Conservation (phyloP, 1,140 invertebrate genomes). For the Philotrypesis tridentata region DNA sequence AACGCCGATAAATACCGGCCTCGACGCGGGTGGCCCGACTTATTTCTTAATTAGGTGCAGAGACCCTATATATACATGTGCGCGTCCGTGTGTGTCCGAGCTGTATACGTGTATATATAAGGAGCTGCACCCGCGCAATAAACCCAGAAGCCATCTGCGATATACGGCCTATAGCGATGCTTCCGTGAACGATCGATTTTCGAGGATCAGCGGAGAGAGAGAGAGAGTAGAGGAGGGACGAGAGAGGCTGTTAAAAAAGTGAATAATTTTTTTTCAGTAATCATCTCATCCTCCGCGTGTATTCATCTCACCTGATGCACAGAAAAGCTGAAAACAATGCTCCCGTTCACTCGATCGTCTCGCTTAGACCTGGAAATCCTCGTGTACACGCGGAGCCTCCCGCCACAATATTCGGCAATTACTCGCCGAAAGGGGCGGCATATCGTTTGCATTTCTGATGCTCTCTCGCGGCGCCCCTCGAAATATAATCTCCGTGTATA, state of each 20-base stretch:
- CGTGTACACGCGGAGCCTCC: not conserved
- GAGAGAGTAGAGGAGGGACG: no score
- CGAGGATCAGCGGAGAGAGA: no score
- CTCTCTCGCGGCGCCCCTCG: not conserved
- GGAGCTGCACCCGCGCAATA: constrained; percentile 20
- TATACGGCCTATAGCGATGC: not conserved
- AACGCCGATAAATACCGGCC: constrained; percentile 31
- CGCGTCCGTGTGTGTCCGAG: no score
- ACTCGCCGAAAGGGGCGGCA: constrained; percentile 25
- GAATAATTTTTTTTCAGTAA: no score
- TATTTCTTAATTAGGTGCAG: constrained; percentile 43
- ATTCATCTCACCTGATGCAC: no score
- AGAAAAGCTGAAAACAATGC: no score
- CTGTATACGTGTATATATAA: no score
- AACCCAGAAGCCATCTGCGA: constrained; percentile 23
- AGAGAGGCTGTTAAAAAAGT: no score
- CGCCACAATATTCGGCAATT: not conserved
- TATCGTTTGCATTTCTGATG: constrained; percentile 41
- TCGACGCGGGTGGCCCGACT: constrained; percentile 38
- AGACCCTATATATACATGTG: no score
- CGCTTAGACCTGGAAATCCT: no score
- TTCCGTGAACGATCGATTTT: not conserved
- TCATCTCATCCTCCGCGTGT: no score
- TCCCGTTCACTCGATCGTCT: no score
- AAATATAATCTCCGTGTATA: constrained; percentile 9